Conservation (phyloP, 2,113 vertebrate species). For the Hippocampus comes region DNA sequence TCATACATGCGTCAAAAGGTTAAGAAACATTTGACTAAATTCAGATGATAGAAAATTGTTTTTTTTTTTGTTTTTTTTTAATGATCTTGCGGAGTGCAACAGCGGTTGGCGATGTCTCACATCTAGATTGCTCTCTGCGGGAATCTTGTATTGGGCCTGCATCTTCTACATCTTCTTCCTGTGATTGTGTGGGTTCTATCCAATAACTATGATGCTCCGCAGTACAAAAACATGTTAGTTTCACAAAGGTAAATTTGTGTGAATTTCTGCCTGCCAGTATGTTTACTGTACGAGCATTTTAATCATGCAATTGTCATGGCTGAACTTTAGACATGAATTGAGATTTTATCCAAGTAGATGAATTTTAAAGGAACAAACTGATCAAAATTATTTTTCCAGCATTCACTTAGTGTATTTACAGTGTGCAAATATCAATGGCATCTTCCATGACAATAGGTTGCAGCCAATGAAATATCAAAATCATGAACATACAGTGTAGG, state of each 20-base stretch:
- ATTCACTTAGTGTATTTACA: no score
- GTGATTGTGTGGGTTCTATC: not conserved
- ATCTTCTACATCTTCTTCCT: not conserved
- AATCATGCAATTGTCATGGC: not conserved
- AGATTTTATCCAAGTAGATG: no score
- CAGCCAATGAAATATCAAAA: no score
- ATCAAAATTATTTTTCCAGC: no score
- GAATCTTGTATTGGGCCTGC: not conserved
- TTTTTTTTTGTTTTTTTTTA: not conserved
- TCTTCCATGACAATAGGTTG: no score
- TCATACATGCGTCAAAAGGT: slow-evolving; percentile 13
- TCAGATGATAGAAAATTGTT: slow-evolving; percentile 18
- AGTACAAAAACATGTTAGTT: not conserved
- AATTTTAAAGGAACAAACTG: no score
- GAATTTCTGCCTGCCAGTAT: not conserved
- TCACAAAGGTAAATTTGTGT: not conserved
- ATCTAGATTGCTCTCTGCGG: not conserved
- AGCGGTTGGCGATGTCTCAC: not conserved
- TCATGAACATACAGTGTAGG: no score
- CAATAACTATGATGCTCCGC: not conserved
- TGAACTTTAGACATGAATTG: not conserved
- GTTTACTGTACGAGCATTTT: not conserved
- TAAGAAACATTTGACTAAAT: slow-evolving; percentile 38
- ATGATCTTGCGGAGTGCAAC: not conserved
- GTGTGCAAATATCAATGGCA: no score